Percentiles rank a stretch among this genome's conserved stretches.
These are phyloP conservation scores for Fratercula arctica DNA, from an alignment of 2,797 vertebrate genomes.

Conservation along the genomic window DNA sequence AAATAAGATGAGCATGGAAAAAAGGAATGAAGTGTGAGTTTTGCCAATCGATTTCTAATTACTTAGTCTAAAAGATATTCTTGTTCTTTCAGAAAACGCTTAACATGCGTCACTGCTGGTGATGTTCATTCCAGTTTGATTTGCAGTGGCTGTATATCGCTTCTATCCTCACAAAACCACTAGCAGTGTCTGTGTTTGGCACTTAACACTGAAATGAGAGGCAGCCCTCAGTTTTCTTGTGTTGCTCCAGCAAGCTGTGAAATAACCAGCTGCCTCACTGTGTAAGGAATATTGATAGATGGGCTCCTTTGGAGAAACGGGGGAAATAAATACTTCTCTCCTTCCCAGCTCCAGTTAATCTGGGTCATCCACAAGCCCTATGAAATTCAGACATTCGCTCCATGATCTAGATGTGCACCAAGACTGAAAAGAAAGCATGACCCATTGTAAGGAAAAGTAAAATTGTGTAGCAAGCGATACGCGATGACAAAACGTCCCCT, in stretches of 20 bases:
- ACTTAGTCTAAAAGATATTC: neutral
- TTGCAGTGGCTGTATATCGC: neutral
- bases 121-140: neutral
- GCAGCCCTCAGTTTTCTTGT: neutral
- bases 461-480: neutral
- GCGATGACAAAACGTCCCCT: slow-evolving; percentile 48
- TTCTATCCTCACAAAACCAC: neutral
- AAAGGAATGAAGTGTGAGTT: neutral
- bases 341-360: neutral
- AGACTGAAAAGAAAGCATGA: neutral
- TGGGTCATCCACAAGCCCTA: neutral
- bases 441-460: neutral
- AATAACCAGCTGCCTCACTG: slow-evolving; percentile 32
- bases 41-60: neutral
- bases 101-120: neutral
- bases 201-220: neutral
- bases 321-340: neutral
- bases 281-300: neutral
- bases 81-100: neutral
- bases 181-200: neutral
- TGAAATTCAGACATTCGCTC: neutral
- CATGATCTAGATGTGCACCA: neutral
- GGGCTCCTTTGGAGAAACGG: neutral
- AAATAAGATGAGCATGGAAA: neutral
- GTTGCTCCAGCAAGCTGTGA: slow-evolving; percentile 52